Conservation (phyloP, 2,113 vertebrate species). For the Menidia beryllina region DNA sequence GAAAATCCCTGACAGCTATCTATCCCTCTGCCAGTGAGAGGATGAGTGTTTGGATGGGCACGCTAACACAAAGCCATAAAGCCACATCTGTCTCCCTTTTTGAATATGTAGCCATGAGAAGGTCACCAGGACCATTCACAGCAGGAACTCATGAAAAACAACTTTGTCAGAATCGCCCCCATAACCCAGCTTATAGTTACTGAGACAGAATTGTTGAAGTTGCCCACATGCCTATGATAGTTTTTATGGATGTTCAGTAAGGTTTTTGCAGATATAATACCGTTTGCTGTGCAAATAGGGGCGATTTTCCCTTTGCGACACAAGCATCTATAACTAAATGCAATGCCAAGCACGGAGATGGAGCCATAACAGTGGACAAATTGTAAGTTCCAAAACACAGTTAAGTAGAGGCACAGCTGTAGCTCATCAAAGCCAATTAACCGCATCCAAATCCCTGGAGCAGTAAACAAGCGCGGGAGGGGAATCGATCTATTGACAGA, state of each 20-base stretch:
- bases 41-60: constrained; percentile 20
- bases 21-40: constrained; percentile 30
- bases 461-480: no score
- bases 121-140: constrained; percentile 12
- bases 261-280: no score
- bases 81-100: neutral
- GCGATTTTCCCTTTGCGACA: no score
- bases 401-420: no score
- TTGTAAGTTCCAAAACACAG: no score
- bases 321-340: neutral
- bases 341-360: neutral
- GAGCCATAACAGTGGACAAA: no score
- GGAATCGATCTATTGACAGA: no score
- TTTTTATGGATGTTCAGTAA: no score
- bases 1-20: constrained; percentile 37
- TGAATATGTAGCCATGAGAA: constrained; percentile 3
- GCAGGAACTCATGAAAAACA: neutral
- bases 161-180: neutral
- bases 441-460: no score
- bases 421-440: no score
- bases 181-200: neutral
- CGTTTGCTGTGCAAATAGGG: neutral
- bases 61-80: neutral
- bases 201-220: neutral
- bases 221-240: no score